Base-by-base conservation (phyloP, 2,113 vertebrate genomes). In the Myrmophylax atrothorax region DNA sequence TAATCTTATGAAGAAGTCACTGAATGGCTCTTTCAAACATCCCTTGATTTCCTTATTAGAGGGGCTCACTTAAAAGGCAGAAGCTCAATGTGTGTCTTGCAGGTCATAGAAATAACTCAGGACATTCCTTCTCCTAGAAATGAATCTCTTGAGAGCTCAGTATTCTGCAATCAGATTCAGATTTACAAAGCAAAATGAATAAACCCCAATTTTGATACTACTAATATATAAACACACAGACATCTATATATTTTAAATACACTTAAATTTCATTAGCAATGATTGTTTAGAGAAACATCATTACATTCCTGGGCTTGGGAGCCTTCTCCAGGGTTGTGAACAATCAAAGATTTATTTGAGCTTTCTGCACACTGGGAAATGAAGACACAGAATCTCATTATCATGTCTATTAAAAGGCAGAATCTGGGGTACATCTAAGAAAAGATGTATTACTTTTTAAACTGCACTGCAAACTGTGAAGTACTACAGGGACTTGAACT, bases 391-490 rank as follows among this genome's bases (percentile, higher is more conserved):
- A 97, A 98, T 97, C 98, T 98, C 98, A 98, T 98, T 98, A 98
- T 95, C 98, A 98, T 98, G 97, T 98, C 98, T 98, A 98, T 98
- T 98, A 98, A 98, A 98, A 98, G 97, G 97, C 97, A 98, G 98
- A 98, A 98, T 98, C 98, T 98, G 98, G 98, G 98, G 98, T 98
- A 98, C 98, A 98, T 98, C 98, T 98, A 98, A 98, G 98, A 98
- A 98, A 98, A 98, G 98, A 98, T 98, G 97, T 97, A 97, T 98
- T 98, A 98, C 97, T 98, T 98, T 98, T 98, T 97, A 97, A 98
- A 98, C 97, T 97, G 76, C 93, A 84, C 96, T 97, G 97, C 97
- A 98, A 98, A 98, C 98, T 97, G 96, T 96, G 96, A 96, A 98
- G 97, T 96, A 97, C 98, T 97, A 97, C 52, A 95, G 98, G 98